These are phyloP conservation scores for Gari tellinella DNA, from an alignment of 2,888 invertebrate species.

Conservation along the genomic window DNA sequence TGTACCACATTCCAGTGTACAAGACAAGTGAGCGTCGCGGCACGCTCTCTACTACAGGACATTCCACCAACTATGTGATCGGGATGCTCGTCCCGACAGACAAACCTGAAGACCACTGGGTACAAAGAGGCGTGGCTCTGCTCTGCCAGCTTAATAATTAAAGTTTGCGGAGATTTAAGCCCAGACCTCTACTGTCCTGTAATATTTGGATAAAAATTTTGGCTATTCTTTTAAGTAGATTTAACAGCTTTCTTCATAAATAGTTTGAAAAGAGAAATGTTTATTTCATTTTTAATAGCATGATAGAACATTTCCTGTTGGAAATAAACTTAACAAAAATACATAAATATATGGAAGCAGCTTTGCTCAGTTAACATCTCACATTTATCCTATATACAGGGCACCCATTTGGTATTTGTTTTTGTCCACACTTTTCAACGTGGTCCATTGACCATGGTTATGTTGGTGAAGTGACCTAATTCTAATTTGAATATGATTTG, in stretches of 20 bases:
- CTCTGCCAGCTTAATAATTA: slow-evolving; percentile 90
- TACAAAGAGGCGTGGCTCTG: slow-evolving; percentile 94
- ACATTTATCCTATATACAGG: slow-evolving; percentile 43
- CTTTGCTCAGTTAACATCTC: no score
- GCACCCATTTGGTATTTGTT: slow-evolving; percentile 53
- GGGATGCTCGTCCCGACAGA: slow-evolving; percentile 90
- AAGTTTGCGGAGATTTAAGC: slow-evolving; percentile 7
- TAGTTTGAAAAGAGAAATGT: no score
- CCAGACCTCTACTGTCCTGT: slow-evolving; percentile 31
- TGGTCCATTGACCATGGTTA: no score
- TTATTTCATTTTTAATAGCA: no score
- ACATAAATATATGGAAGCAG: no score
- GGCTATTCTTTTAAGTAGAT: slow-evolving; percentile 4
- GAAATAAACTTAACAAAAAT: no score
- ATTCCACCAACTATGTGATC: slow-evolving; percentile 97
- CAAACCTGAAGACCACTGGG: slow-evolving; percentile 92
- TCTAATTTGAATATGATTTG: no score
- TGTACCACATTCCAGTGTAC: slow-evolving; percentile 94
- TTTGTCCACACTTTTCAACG: no score
- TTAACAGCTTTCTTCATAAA: no score
- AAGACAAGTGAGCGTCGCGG: slow-evolving; percentile 95
- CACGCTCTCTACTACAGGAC: slow-evolving; percentile 95
- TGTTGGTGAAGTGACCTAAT: no score
- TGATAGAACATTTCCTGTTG: no score
- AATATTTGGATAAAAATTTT: slow-evolving; percentile 41